Evolutionary conservation across 2,113 vertebrate genomes (phyloP).

Genomic region (Entelurus aequoreus): DNA sequence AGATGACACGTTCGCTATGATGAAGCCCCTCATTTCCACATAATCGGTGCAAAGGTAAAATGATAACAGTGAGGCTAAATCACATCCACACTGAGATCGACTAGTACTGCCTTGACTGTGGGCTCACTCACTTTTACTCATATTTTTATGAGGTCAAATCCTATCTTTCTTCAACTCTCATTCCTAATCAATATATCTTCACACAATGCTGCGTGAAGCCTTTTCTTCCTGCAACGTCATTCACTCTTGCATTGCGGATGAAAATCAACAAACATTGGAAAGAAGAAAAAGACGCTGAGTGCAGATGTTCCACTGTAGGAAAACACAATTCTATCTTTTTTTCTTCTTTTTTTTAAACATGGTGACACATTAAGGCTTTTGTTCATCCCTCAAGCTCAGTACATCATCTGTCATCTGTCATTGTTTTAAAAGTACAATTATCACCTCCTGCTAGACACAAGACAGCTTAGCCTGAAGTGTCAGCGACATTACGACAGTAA

Average conservation of each 20-base stretch:
- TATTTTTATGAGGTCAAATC: background rate
- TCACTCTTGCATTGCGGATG: constrained; percentile 15
- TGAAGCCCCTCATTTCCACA: constrained; percentile 62
- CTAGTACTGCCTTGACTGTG: constrained; percentile 30
- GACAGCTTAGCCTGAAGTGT: background rate
- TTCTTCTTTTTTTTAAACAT: background rate
- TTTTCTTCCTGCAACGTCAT: constrained; percentile 8
- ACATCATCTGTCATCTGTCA: background rate
- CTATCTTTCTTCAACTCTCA: background rate
- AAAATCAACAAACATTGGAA: constrained; percentile 15
- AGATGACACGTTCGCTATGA: constrained; percentile 51
- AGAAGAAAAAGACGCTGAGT: constrained; percentile 2
- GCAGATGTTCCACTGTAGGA: background rate
- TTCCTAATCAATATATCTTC: constrained; percentile 20
- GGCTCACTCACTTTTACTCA: constrained; percentile 16
- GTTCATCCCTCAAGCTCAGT: constrained; percentile 2
- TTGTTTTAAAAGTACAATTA: background rate
- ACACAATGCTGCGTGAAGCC: constrained; percentile 7
- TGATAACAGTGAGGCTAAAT: constrained; percentile 56
- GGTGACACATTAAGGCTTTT: constrained; percentile 4
- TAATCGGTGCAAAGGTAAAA: constrained; percentile 66
- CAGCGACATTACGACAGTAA: constrained; percentile 1
- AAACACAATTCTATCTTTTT: background rate
- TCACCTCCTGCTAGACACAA: background rate
- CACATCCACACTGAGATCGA: constrained; percentile 28